Conservation (phyloP, 2,113 vertebrate genomes). For the Chrysochloris asiatica region DNA sequence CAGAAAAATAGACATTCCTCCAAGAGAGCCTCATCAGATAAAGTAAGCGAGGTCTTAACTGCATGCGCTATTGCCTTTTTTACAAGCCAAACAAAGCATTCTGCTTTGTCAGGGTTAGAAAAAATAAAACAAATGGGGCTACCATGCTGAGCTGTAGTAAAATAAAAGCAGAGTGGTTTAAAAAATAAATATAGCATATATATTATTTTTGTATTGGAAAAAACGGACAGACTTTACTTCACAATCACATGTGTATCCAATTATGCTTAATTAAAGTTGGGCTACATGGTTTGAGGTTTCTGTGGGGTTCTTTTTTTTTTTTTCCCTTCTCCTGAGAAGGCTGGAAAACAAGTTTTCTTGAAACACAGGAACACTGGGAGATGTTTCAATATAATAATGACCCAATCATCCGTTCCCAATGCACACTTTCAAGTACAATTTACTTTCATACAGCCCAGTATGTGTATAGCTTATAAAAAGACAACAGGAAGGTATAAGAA, state of each 20-base stretch:
- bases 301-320: too few relatives aligned
- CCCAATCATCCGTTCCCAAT: not conserved
- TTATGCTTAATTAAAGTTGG: constrained; percentile 58
- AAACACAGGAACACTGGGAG: constrained; percentile 20
- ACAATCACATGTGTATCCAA: constrained; percentile 56
- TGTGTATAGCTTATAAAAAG: not conserved
- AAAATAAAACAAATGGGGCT: constrained; percentile 54
- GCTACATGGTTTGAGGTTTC: not conserved
- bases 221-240: not conserved
- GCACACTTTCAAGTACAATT: not conserved
- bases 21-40: constrained; percentile 68
- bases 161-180: constrained; percentile 53
- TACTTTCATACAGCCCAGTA: not conserved
- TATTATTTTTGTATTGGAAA: constrained; percentile 51
- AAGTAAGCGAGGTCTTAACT: constrained; percentile 66
- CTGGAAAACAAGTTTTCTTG: constrained; percentile 41
- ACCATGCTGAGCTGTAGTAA: constrained; percentile 56
- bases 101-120: constrained; percentile 67
- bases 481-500: not conserved
- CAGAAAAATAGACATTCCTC: constrained; percentile 58
- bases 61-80: constrained; percentile 53
- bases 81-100: constrained; percentile 72
- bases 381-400: not conserved
- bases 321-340: not conserved
- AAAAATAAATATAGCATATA: constrained; percentile 27